phyloP scores from a whole-genome alignment of 1,140 invertebrate species.

The Atopsyche davidsoni region DNA sequence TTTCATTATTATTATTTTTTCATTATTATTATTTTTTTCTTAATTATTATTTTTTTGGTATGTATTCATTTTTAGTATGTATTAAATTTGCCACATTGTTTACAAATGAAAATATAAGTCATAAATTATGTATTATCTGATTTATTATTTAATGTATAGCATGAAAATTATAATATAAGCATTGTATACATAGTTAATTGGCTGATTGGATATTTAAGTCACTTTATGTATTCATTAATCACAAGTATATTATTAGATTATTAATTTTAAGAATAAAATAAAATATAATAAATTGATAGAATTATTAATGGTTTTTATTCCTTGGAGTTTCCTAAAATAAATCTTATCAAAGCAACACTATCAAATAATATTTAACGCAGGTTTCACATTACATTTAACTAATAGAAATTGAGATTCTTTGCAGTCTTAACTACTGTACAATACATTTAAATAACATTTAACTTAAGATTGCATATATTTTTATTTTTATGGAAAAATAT shows the following conservation, averaged over 20 bases:
- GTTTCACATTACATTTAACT: too few relatives aligned
- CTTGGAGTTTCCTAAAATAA: too few relatives aligned
- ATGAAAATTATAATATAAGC: background rate
- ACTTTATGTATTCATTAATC: conserved; percentile 10
- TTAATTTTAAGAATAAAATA: conserved; percentile 8
- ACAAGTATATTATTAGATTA: conserved; percentile 7
- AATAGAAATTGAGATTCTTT: too few relatives aligned
- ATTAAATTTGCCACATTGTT: conserved; percentile 1
- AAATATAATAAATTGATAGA: conserved; percentile 10
- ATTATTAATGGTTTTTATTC: too few relatives aligned
- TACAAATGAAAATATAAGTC: background rate
- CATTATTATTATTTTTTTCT: background rate
- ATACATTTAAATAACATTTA: too few relatives aligned
- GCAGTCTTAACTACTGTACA: too few relatives aligned
- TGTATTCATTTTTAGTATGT: background rate
- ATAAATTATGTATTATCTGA: background rate
- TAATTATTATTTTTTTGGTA: background rate
- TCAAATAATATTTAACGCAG: too few relatives aligned
- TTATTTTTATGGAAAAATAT: too few relatives aligned
- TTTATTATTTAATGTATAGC: background rate
- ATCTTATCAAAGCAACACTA: too few relatives aligned
- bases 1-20: background rate
- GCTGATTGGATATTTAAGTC: conserved; percentile 15
- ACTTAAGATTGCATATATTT: too few relatives aligned
- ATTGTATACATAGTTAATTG: conserved; percentile 11